Base-by-base conservation (phyloP, 1,140 invertebrate species). In the Thaumetopoea pityocampa region DNA sequence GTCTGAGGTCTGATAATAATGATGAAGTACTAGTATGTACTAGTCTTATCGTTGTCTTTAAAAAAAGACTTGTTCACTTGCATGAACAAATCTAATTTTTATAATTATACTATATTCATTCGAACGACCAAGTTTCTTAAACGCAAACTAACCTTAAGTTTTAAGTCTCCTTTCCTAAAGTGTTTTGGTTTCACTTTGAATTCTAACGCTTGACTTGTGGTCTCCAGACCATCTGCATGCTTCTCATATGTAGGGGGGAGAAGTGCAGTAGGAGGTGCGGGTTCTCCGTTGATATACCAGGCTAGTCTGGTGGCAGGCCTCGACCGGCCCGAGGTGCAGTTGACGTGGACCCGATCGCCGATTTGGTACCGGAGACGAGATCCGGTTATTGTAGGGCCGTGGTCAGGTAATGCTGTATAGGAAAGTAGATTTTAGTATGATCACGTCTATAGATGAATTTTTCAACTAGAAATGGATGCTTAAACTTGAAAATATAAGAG, bases 251-350 rank as follows among this genome's bases (percentile, higher is more conserved):
- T 59, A 1, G 80, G 78, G 4, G 74, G 43, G 0, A 77, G 56
- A 2, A 85, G 54, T 11, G 86, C 76, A 2, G 65, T 46, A 0
- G 74, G 33, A 51, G 88, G 89, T 60, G 93, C 93, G 57, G 90
- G 90, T 57, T 95, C 92, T 18, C 93, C 93, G 64, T 97, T 97
- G 65, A 96, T 93, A 72, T 92, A 93, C 95, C 95, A 96, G 20
- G 89, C 89, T 15, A 96, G 88, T 46, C 92, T 89, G 5, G 94
- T 94, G 0, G 93, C 92, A 0, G 94, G 94, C 61, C 94, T 91
- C 5, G 94, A 96, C 50, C 89, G 85, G 6, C 91, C 90, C 6
- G 93, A 94, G 6, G 93, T 94, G 77, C 94, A 96, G 72, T 94
- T 94, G 7, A 96, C 90, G 10, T 90, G 87, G 6, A 96, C 92